Base-by-base conservation (phyloP, 2,113 vertebrate genomes). In the Indicator maculatus region DNA sequence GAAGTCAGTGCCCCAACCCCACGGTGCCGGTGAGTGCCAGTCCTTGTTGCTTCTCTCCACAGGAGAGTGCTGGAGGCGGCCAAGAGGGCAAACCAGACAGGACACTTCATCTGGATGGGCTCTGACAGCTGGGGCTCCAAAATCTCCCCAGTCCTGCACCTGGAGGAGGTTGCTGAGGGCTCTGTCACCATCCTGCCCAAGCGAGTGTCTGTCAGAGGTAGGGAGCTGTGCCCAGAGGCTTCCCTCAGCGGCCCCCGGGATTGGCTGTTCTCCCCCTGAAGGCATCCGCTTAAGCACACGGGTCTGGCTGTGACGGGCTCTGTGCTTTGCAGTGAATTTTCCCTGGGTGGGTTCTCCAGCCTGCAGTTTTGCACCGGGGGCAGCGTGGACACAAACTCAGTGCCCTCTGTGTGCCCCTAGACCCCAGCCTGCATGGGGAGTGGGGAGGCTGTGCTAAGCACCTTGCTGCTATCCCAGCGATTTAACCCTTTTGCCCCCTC, bases 51-150 rank as follows among this genome's bases (percentile, higher is more conserved):
- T 91, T 96, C 67, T 96, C 50, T 89, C 95, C 14, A 36, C 96
- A 99, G 99, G 94, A 98, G 98, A 38, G 98, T 99, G 83, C 98
- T 99, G 86, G 98, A 98, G 95, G 98, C 99, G 0, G 99, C 99
- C 6, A 99, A 98, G 93, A 98, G 97, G 91, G 99, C 99, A 8
- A 99, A 99, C 96, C 98, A 99, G 97, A 99, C 98, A 0, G 98
- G 98, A 12, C 99, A 99, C 89, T 99, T 99, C 97, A 98, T 99
- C 97, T 99, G 99, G 99, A 99, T 99, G 89, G 99, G 99, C 63
- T 99, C 99, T 0, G 99, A 99, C 97, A 99, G 99, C 97, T 99
- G 99, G 99, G 99, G 99, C 71, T 99, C 99, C 94, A 99, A 99
- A 97, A 99, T 98, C 3, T 89, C 99, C 17, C 99, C 99, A 0